Conservation (phyloP, 1,140 invertebrate genomes). For the Leptopilina clavipes region DNA sequence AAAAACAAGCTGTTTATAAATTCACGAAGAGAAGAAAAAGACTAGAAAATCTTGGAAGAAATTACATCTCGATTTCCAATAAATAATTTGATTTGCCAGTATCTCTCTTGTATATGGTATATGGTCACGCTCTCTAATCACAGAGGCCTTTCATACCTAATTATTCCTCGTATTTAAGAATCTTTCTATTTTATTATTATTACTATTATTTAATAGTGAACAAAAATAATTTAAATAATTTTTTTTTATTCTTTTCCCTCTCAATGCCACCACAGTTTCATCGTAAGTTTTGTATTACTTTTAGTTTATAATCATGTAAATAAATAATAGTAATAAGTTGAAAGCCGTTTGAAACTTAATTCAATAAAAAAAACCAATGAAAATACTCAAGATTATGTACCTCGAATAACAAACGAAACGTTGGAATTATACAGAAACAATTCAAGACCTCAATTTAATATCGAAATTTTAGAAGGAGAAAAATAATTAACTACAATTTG, state of each 20-base stretch:
- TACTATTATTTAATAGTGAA: not conserved
- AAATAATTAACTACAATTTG: too few relatives aligned
- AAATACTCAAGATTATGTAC: too few relatives aligned
- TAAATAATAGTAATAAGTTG: not conserved
- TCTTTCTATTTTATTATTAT: conserved; percentile 16
- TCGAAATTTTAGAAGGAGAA: too few relatives aligned
- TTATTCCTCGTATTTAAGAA: not conserved
- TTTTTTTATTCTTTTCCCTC: not conserved
- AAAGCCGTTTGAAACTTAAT: not conserved
- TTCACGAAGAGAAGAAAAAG: not conserved
- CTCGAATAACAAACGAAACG: too few relatives aligned
- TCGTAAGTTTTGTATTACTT: not conserved
- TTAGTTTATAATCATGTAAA: conserved; percentile 30
- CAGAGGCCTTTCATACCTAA: not conserved
- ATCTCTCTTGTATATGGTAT: not conserved
- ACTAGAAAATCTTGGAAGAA: not conserved
- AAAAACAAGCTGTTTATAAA: not conserved
- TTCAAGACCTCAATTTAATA: too few relatives aligned
- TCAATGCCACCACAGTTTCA: not conserved
- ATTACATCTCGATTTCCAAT: not conserved
- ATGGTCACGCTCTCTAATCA: not conserved
- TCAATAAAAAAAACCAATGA: too few relatives aligned
- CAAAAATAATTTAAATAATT: not conserved
- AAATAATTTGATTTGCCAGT: conserved; percentile 1
- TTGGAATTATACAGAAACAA: too few relatives aligned